phyloP scores from a whole-genome alignment of 92 coral and sea anemone species.

The Zoanthus solanderi region DNA sequence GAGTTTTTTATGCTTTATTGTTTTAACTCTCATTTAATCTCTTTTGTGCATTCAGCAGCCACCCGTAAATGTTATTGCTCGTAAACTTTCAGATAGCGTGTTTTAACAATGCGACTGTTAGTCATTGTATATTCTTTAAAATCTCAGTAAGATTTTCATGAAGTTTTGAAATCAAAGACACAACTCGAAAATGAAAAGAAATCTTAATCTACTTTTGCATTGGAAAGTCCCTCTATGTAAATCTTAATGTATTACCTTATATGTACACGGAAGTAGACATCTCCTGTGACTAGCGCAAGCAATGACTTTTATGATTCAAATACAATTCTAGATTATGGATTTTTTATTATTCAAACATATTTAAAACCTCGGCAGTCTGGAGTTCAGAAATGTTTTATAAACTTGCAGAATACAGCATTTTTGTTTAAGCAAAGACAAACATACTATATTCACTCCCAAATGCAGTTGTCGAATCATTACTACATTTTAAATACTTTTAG shows the following conservation, averaged over 20 bases:
- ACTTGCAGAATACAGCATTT: too few relatives aligned
- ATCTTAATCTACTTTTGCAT: slow-evolving; percentile 1
- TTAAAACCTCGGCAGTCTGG: too few relatives aligned
- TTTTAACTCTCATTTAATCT: not conserved
- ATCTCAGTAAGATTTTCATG: not conserved
- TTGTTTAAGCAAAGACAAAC: too few relatives aligned
- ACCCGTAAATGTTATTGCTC: not conserved
- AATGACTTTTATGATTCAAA: too few relatives aligned
- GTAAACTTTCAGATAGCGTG: not conserved
- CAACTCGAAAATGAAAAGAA: slow-evolving; percentile 10
- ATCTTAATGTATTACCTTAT: not conserved
- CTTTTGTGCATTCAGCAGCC: not conserved
- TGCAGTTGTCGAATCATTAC: too few relatives aligned
- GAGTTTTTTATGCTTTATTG: not conserved
- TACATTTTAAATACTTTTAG: too few relatives aligned
- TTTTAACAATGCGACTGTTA: not conserved
- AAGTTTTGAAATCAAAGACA: not conserved
- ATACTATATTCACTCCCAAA: too few relatives aligned
- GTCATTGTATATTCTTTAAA: not conserved
- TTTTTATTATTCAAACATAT: too few relatives aligned
- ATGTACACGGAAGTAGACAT: too few relatives aligned
- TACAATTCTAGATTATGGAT: too few relatives aligned
- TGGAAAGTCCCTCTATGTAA: not conserved
- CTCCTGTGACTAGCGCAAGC: too few relatives aligned
- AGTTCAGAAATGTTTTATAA: too few relatives aligned